phyloP scores from a whole-genome alignment of 2,113 vertebrate species.

The Oncorhynchus nerka region DNA sequence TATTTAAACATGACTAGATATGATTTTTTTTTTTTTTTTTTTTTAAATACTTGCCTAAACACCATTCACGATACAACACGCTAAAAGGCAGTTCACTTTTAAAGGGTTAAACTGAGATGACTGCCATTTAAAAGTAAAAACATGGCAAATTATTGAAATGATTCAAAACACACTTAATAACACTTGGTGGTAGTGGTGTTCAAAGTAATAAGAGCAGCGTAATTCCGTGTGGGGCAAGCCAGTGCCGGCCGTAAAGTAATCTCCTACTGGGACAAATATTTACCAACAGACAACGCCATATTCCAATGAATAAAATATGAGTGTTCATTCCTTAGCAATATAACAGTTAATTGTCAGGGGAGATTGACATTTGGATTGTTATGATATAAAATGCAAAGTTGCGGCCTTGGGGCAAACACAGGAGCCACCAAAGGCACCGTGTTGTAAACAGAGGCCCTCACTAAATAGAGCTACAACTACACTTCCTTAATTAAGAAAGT shows the following conservation, averaged over 20 bases:
- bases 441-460: conserved; percentile 19
- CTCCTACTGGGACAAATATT: conserved; percentile 78
- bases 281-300: conserved; percentile 76
- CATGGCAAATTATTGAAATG: conserved; percentile 10
- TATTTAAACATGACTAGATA: no score
- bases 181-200: conserved; percentile 36
- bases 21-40: no score
- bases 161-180: conserved; percentile 34
- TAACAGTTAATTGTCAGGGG: conserved; percentile 77
- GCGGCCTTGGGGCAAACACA: conserved; percentile 60
- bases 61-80: no score
- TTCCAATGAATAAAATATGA: conserved; percentile 78
- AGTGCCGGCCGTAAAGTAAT: conserved; percentile 59
- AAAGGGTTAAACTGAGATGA: neutral
- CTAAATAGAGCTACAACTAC: conserved; percentile 31
- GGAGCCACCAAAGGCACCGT: conserved; percentile 45
- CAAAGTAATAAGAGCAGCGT: conserved; percentile 54
- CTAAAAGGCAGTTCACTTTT: no score
- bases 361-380: conserved; percentile 77
- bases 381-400: conserved; percentile 75
- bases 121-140: neutral
- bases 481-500: conserved; percentile 75
- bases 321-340: conserved; percentile 73
- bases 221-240: conserved; percentile 44
- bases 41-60: no score